These are phyloP conservation scores for Lasioglossum morio DNA, from an alignment of 2,888 invertebrate genomes.

Conservation along the genomic window DNA sequence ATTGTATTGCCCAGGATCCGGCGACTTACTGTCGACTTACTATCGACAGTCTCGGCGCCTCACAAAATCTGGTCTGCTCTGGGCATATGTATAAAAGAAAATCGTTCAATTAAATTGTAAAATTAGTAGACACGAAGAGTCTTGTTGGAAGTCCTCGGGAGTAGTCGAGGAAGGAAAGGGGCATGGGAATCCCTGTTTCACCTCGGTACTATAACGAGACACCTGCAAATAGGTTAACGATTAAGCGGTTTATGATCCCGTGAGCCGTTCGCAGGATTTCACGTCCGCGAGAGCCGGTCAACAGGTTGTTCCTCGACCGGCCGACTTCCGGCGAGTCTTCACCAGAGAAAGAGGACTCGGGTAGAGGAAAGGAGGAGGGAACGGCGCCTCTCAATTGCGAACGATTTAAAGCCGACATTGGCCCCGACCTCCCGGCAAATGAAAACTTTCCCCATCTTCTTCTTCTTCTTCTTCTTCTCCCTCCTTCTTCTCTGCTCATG, in stretches of 20 bases:
- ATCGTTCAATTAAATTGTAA: background rate
- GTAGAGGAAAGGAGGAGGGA: constrained; percentile 31
- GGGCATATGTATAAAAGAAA: background rate
- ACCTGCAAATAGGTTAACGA: constrained; percentile 46
- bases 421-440: constrained; percentile 69
- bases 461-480: constrained; percentile 41
- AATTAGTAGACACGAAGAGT: background rate
- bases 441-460: constrained; percentile 72
- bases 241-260: constrained; percentile 46
- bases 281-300: constrained; percentile 58
- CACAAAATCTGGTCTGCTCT: background rate
- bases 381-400: constrained; percentile 69
- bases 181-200: background rate
- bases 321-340: constrained; percentile 65
- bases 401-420: constrained; percentile 72
- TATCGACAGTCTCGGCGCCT: background rate
- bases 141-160: background rate
- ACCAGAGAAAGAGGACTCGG: constrained; percentile 43
- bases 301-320: constrained; percentile 69
- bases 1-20: background rate
- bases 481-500: constrained; percentile 44
- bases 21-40: background rate
- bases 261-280: constrained; percentile 32
- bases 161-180: background rate
- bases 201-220: constrained; percentile 11